A percentile compares a stretch with the other conserved stretches of the same genome.
phyloP scores from a whole-genome alignment of 2,797 vertebrate genomes.

The Discoglossus pictus region DNA sequence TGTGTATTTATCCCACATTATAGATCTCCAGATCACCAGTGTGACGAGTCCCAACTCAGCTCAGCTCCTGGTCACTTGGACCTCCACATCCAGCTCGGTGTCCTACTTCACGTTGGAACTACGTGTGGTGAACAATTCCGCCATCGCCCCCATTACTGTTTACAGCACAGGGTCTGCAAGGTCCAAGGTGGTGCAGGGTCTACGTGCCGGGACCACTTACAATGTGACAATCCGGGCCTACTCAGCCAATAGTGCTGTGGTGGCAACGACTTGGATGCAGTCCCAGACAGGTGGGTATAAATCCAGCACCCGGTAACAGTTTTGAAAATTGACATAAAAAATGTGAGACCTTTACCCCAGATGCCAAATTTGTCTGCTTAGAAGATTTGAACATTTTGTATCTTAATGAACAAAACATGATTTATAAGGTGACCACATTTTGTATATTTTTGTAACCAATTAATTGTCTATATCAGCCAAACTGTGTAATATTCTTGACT shows the following conservation, averaged over 20 bases:
- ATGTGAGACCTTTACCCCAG: no score
- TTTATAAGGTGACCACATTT: no score
- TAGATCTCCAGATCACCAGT: slow-evolving; percentile 63
- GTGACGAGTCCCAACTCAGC: slow-evolving; percentile 60
- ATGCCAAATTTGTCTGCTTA: no score
- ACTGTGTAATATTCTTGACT: no score
- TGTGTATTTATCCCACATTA: neutral
- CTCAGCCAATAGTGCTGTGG: slow-evolving; percentile 44
- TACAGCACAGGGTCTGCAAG: neutral
- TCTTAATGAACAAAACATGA: no score
- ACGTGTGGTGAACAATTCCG: slow-evolving; percentile 63
- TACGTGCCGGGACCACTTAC: slow-evolving; percentile 68
- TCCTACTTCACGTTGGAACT: slow-evolving; percentile 74
- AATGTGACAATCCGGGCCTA: slow-evolving; percentile 72
- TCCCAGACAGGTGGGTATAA: slow-evolving; percentile 64
- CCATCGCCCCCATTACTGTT: slow-evolving; percentile 61
- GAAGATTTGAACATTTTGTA: no score
- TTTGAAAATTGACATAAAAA: no score
- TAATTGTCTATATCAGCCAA: no score
- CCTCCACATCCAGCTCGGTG: slow-evolving; percentile 36
- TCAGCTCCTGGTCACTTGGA: slow-evolving; percentile 70
- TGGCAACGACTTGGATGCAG: slow-evolving; percentile 50
- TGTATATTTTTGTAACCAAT: no score
- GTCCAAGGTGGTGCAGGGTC: slow-evolving; percentile 59
- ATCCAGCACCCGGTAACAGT: no score